phyloP scores from a whole-genome alignment of 1,140 invertebrate genomes.

The Eriocheir sinensis region DNA sequence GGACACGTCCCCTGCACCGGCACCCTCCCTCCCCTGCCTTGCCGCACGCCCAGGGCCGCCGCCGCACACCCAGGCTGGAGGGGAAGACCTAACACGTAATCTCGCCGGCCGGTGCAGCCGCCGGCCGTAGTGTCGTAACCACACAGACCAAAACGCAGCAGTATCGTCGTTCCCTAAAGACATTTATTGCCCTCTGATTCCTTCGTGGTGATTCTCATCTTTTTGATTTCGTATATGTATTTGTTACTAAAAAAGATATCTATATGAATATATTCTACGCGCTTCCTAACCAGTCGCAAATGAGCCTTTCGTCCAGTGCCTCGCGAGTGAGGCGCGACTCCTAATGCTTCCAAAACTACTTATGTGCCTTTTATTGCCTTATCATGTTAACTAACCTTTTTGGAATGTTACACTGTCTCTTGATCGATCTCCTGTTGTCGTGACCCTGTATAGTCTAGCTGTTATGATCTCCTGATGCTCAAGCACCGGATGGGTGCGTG shows the following conservation, averaged over 20 bases:
- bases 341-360: conserved; percentile 70
- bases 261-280: conserved; percentile 29
- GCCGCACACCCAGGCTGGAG: not conserved
- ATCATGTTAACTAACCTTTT: conserved; percentile 74
- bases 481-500: conserved; percentile 55
- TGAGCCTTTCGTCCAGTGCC: conserved; percentile 10
- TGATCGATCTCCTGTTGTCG: conserved; percentile 44
- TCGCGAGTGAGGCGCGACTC: conserved; percentile 17
- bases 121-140: conserved; percentile 31
- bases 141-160: conserved; percentile 57
- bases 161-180: conserved; percentile 54
- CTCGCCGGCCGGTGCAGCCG: not conserved
- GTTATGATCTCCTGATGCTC: conserved; percentile 67
- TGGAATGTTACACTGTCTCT: conserved; percentile 30
- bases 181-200: conserved; percentile 61
- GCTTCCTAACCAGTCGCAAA: conserved; percentile 60
- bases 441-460: conserved; percentile 61
- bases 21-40: not conserved
- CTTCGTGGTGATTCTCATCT: conserved; percentile 63
- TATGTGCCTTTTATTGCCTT: conserved; percentile 74
- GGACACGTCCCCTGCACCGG: not conserved
- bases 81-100: conserved; percentile 15
- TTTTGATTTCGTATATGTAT: conserved; percentile 27
- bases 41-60: conserved; percentile 5
- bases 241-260: conserved; percentile 44